Conservation (phyloP, 2,888 invertebrate species). For the Brassicogethes aeneus region DNA sequence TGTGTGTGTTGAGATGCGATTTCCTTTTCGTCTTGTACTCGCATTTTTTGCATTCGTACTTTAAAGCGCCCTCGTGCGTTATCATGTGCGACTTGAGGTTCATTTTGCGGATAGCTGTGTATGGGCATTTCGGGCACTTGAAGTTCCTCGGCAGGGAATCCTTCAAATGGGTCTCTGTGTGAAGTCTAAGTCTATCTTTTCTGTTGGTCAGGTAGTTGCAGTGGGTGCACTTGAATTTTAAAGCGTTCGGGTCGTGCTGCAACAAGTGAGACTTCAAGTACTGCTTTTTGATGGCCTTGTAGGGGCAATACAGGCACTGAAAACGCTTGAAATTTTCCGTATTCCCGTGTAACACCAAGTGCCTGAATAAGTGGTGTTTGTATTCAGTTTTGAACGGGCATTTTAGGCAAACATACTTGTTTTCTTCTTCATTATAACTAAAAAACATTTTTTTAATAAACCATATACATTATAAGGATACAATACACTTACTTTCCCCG, state of each 20-base stretch:
- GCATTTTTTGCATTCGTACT: not conserved
- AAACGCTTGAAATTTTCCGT: not conserved
- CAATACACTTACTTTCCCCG: no score
- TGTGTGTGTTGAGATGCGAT: not conserved
- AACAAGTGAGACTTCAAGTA: not conserved
- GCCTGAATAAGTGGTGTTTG: slow-evolving; percentile 5
- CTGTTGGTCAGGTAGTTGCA: not conserved
- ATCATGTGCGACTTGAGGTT: not conserved
- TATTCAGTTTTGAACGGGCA: slow-evolving; percentile 5
- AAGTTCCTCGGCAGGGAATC: not conserved
- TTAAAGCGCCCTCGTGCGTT: not conserved
- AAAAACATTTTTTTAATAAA: no score
- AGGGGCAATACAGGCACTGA: not conserved
- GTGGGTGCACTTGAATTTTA: not conserved
- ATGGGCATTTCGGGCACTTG: not conserved
- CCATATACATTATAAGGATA: no score
- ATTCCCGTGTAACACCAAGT: slow-evolving; percentile 1
- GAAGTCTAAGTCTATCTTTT: not conserved
- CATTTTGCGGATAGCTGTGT: not conserved
- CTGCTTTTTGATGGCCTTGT: not conserved
- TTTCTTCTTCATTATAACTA: no score
- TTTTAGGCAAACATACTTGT: no score
- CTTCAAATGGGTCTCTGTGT: not conserved
- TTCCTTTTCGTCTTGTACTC: not conserved
- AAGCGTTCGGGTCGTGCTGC: not conserved